Base-by-base conservation (phyloP, 2,888 invertebrate species). In the Thereva unica region DNA sequence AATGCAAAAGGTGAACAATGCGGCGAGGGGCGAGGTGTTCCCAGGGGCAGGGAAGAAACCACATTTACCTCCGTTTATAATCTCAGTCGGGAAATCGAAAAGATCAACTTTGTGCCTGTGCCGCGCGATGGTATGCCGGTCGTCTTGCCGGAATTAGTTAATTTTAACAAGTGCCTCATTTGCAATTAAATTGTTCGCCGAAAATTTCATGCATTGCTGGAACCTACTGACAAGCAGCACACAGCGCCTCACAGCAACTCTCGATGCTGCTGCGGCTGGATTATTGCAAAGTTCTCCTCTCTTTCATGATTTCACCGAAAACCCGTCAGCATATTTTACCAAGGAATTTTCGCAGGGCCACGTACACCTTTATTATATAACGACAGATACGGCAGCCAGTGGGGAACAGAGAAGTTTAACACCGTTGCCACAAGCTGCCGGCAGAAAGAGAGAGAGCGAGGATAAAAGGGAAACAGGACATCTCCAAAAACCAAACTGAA, bases 111-210 rank as follows among this genome's bases (percentile, higher is more conserved):
- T 47, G 23, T 23, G 1, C 23, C 23, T 23, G 23, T 23, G 23
- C 23, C 23, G 23, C 23, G n/a, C 23, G 23, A 23, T 23, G 12
- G 23, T 59, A 47, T 47, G 37, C 38, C 47, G 35, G 47, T 59
- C 37, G 57, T 23, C 57, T 59, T 47, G 52, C 23, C 7, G 66
- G 54, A 66, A 66, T 66, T 66, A 66, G 66, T 66, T 61, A 66
- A 66, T 66, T 66, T 61, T 66, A 61, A 63, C 67, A 67, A 67
- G 63, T 67, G 54, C 49, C 67, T 67, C 67, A 67, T 67, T 67
- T 67, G 54, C 61, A 67, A 67, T 67, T 67, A 67, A 67, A 67
- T 67, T 61, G 63, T 55, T 61, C 63, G 45, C 45, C n/a, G 47
- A 38, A 61, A 67, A 67, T 47, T 63, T 63, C 45, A 54, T 61